Evolutionary conservation across 1,140 invertebrate species (phyloP), one percentile per base, ranked within the genome.

Genomic region (Latrodectus geometricus): DNA sequence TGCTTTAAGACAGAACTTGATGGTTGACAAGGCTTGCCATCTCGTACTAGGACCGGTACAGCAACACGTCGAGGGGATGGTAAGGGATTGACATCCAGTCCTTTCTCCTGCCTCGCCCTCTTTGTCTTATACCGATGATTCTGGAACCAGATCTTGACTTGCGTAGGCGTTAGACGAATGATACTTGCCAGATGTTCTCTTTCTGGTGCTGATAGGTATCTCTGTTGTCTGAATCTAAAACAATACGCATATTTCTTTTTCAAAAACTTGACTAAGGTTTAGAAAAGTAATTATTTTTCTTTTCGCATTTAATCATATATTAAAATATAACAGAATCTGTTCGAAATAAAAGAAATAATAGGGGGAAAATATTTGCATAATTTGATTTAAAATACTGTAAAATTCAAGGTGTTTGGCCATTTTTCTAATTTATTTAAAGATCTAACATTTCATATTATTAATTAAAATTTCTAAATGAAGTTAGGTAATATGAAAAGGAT

Each of bases 81-180:
- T 21, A 93, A 88, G 5, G 91, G 90, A n/a, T 91, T 90, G 52
- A 91, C 90, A 8, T 81, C 73, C 3, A 82, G 66, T 0, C 96
- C 96, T 89, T 97, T 96, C 90, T 98, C 97, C 90, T 96, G 96
- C 69, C 96, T 95, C 0, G 97, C 96, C 0, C 97, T 92, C 91
- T 98, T 98, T 88, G 97, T 98, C 93, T 99, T 99, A 92, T 87
- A 87, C 48, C 85, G 48, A 73, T 94, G 91, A 89, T 95, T 95
- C 89, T 95, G 88, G 23, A 88, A 98, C 98, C 98, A 99, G 90
- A 99, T 99, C 94, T 99, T 99, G 68, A 99, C 98, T 96, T 99
- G 94, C 20, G 92, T 93, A 23, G 92, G 91, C 76, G 92, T 92
- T 66, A 93, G 88, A 54, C 92, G 92, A 48, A 93, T 91, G 5